Evolutionary conservation across 2,797 vertebrate genomes (phyloP).

Genomic region (Champsocephalus esox): DNA sequence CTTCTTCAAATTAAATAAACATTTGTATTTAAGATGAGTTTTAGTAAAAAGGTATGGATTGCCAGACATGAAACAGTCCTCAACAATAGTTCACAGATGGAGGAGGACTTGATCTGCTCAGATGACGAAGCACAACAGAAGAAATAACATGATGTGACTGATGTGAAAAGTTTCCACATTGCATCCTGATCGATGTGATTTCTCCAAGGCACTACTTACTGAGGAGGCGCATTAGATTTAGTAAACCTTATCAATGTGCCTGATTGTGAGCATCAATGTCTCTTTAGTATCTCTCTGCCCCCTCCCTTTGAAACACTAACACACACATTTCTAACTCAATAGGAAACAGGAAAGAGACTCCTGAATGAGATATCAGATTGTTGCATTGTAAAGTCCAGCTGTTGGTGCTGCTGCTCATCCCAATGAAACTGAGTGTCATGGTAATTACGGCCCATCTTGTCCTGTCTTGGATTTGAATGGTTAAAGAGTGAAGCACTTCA

Average conservation of each 20-base stretch:
- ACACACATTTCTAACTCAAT: conserved; percentile 34
- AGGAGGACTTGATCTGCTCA: neutral
- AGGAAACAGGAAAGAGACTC: conserved; percentile 65
- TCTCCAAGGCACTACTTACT: neutral
- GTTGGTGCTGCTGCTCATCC: conserved; percentile 54
- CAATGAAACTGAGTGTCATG: conserved; percentile 65
- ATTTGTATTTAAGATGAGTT: neutral
- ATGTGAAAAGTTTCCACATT: neutral
- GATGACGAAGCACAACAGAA: neutral
- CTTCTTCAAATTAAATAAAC: neutral
- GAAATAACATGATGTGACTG: neutral
- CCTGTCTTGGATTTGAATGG: conserved; percentile 69
- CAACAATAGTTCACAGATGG: neutral
- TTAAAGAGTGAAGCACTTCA: conserved; percentile 66
- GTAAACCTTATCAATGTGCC: neutral
- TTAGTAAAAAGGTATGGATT: neutral
- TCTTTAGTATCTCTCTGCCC: conserved; percentile 4
- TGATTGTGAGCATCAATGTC: conserved; percentile 6
- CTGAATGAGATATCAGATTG: conserved; percentile 62
- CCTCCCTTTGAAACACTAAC: conserved; percentile 6
- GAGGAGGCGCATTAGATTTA: neutral
- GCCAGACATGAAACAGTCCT: neutral
- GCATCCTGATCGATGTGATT: neutral
- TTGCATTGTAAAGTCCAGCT: conserved; percentile 77
- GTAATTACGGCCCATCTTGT: conserved; percentile 74